Evolutionary conservation across 2,888 invertebrate species (phyloP), one percentile per base, ranked within the genome.

Genomic region (Thera obeliscata): DNA sequence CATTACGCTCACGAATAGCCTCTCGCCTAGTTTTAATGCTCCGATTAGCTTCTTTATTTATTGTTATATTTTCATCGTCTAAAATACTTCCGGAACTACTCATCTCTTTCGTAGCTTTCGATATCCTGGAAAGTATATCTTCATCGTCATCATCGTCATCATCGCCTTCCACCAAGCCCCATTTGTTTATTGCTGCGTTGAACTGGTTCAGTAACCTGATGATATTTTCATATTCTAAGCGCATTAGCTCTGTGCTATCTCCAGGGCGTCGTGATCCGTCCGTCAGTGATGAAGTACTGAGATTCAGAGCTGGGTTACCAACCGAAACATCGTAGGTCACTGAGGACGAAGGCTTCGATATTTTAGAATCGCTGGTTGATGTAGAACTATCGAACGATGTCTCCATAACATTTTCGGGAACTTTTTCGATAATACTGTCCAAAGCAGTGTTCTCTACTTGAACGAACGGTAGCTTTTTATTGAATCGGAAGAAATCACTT

Each of bases 381-480:
- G 61, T 61, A 3, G 70, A 64, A 50, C 64, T 65, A 0, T 38
- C 46, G 11, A 48, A 4, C 9, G 7, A 36, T 9, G 2, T 54
- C n/a, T 58, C 11, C 35, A n/a, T 41, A 48, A 9, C 12, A 22
- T 50, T 46, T 12, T 11, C 8, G 38, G 22, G 22, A 2, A 6
- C 9, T 6, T 43, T 52, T 2, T 22, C 22, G 22, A 22, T 22
- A 22, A 11, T 7, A 11, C 11, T 22, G n/a, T 43, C n/a, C 1
- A 43, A 9, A 3, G 11, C 22, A n/a, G 8, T 52, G 36, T 65
- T 50, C 8, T 74, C 76, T 2, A 91, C 69, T 73, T 81, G 78
- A 0, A 92, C 11, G 0, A 87, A n/a, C 0, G 91, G 91, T 11
- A 91, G 5, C 73, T 88, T 91, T 0, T 86, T 87, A 65, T 90